Evolutionary conservation across 2,888 invertebrate genomes (phyloP).

Genomic region (Gastracanthus pulcherrimus): DNA sequence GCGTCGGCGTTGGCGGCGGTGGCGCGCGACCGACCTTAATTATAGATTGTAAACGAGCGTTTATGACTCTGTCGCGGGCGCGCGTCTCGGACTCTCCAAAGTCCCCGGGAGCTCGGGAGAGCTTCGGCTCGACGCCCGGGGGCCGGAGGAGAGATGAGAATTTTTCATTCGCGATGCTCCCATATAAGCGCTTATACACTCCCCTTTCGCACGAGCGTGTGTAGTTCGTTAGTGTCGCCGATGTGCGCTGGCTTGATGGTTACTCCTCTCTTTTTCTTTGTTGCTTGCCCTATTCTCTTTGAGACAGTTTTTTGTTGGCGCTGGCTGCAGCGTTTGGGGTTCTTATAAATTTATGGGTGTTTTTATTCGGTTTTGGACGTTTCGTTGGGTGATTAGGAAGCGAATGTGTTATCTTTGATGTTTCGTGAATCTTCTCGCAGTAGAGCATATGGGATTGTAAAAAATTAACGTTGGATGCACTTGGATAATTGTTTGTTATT

Average conservation of each 20-base stretch:
- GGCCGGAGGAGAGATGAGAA: constrained; percentile 21
- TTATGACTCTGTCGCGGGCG: constrained; percentile 28
- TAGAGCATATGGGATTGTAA: not conserved
- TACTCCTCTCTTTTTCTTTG: not conserved
- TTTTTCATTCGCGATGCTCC: constrained; percentile 30
- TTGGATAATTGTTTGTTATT: too few species aligned
- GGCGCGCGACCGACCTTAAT: constrained; percentile 48
- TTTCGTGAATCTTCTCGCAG: not conserved
- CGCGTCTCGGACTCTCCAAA: not conserved
- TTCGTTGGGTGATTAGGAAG: not conserved
- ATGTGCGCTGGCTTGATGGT: not conserved
- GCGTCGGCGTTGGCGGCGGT: too few species aligned
- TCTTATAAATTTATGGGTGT: not conserved
- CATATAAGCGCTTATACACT: not conserved
- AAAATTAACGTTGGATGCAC: not conserved
- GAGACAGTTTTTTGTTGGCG: not conserved
- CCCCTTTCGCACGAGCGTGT: not conserved
- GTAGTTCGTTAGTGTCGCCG: not conserved
- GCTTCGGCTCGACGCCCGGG: not conserved
- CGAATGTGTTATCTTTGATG: not conserved
- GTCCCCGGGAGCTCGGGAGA: not conserved
- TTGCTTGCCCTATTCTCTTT: not conserved
- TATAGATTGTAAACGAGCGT: constrained; percentile 52
- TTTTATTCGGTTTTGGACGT: not conserved
- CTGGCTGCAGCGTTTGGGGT: too few species aligned